A percentile compares a stretch with the other conserved stretches of the same genome.
Conservation (phyloP, 37 sponge, comb jelly and placozoan genomes). For the Diacarnus erythraeanus region DNA sequence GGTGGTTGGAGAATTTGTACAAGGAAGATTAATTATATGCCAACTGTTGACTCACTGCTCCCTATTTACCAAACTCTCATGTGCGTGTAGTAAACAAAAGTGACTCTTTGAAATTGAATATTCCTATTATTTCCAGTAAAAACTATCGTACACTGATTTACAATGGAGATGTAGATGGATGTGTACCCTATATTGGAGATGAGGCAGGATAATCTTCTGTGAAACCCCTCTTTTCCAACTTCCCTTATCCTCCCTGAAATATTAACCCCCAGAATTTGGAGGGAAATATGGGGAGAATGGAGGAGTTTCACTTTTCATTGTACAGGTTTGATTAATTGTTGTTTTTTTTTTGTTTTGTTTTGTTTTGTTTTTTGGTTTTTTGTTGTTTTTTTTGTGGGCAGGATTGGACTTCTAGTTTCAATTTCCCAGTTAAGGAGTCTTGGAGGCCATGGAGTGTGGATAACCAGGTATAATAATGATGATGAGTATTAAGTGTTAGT, state of each 20-base stretch:
- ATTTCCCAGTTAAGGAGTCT: slow-evolving; percentile 30
- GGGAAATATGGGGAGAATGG: no score
- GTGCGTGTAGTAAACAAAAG: slow-evolving; percentile 26
- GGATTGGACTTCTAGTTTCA: slow-evolving; percentile 76
- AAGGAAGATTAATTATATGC: slow-evolving; percentile 35
- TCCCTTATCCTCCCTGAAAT: background rate
- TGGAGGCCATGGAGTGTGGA: slow-evolving; percentile 82
- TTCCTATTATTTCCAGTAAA: slow-evolving; percentile 12
- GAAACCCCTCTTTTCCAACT: background rate
- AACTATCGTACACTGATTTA: slow-evolving; percentile 73
- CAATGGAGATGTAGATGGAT: slow-evolving; percentile 87
- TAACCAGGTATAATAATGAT: slow-evolving; percentile 44
- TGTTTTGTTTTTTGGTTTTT: no score
- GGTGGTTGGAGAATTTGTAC: slow-evolving; percentile 68
- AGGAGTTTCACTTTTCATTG: background rate
- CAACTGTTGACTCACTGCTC: slow-evolving; percentile 45
- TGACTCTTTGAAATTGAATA: background rate
- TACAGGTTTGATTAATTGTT: background rate
- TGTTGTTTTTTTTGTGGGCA: slow-evolving; percentile 10
- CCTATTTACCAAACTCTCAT: slow-evolving; percentile 75
- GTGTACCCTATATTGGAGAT: slow-evolving; percentile 80
- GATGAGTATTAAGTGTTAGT: background rate
- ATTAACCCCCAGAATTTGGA: background rate
- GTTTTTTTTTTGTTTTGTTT: no score
- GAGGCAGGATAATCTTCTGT: slow-evolving; percentile 39